These are phyloP conservation scores for Lutraria rhynchaena DNA, from an alignment of 1,140 invertebrate species.

Conservation along the genomic window DNA sequence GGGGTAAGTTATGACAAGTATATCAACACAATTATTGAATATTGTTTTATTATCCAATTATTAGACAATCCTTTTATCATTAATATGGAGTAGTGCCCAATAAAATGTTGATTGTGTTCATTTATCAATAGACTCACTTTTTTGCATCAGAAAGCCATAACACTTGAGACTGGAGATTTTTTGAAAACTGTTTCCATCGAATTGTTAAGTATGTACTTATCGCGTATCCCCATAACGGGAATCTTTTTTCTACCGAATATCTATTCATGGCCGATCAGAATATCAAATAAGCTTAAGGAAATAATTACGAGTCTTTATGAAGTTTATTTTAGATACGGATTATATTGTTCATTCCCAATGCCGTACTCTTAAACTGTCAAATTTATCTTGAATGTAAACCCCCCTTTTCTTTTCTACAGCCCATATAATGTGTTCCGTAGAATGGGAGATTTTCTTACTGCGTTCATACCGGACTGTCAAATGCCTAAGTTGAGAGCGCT, in stretches of 20 bases:
- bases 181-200: background rate
- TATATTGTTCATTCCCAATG: conserved; percentile 46
- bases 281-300: conserved; percentile 41
- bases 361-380: conserved; percentile 54
- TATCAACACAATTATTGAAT: no score
- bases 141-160: no score
- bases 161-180: background rate
- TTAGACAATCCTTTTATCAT: no score
- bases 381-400: conserved; percentile 59
- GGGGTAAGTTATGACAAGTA: no score
- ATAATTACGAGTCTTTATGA: conserved; percentile 48
- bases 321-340: conserved; percentile 55
- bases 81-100: no score
- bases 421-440: conserved; percentile 53
- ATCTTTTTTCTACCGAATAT: conserved; percentile 17
- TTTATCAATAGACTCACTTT: no score
- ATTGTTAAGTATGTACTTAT: conserved; percentile 9
- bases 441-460: conserved; percentile 16
- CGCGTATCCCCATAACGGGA: conserved; percentile 5
- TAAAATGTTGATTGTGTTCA: no score
- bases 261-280: conserved; percentile 37
- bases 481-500: conserved; percentile 46
- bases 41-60: no score
- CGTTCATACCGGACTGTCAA: conserved; percentile 42
- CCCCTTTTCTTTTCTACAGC: conserved; percentile 25